Evolutionary conservation across 2,888 invertebrate genomes (phyloP).

Genomic region (Diaphora mendica): DNA sequence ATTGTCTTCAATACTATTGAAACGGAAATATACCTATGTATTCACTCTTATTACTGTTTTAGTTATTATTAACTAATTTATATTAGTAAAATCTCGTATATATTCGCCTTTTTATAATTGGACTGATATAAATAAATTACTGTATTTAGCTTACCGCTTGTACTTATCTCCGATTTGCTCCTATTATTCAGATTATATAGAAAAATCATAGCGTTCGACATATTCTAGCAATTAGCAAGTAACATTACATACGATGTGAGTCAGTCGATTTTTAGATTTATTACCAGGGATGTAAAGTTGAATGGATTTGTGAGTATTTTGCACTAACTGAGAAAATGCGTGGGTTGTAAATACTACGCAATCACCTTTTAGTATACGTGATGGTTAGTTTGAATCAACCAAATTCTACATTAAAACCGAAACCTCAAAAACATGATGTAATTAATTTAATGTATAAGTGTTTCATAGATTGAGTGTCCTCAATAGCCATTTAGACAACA

Average conservation of each 20-base stretch:
- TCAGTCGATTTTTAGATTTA: constrained; percentile 13
- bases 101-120: neutral
- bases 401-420: neutral
- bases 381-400: neutral
- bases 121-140: neutral
- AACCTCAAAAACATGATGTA: neutral
- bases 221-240: constrained; percentile 30
- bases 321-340: constrained; percentile 3
- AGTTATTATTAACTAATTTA: too few species aligned
- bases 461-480: neutral
- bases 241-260: constrained; percentile 8
- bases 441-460: neutral
- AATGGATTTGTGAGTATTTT: constrained; percentile 10
- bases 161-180: constrained; percentile 59
- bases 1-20: neutral
- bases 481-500: neutral
- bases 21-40: too few species aligned
- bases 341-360: neutral
- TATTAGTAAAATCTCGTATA: too few species aligned
- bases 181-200: constrained; percentile 58
- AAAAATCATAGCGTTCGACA: constrained; percentile 45
- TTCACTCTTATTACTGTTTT: too few species aligned
- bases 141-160: constrained; percentile 43
- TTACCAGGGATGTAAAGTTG: neutral
- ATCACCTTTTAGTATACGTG: neutral